Conservation (phyloP, 2,113 vertebrate species). For the Podarcis muralis region DNA sequence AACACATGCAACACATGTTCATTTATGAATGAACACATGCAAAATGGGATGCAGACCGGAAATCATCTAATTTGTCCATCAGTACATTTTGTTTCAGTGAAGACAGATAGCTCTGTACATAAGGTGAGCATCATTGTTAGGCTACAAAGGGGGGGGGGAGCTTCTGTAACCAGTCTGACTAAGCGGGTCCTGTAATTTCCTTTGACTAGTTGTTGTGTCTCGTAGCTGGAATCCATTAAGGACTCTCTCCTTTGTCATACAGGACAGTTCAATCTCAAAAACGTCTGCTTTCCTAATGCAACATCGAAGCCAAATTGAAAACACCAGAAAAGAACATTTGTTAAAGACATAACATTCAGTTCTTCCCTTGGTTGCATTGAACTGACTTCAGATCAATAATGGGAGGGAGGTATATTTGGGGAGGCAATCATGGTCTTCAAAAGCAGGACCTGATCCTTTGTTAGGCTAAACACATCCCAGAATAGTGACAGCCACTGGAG, state of each 20-base stretch:
- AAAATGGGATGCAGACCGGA: too few relatives aligned
- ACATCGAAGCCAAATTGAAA: constrained; percentile 12
- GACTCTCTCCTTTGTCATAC: constrained; percentile 1
- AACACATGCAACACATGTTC: too few relatives aligned
- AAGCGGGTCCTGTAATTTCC: constrained; percentile 46
- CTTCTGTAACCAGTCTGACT: constrained; percentile 13
- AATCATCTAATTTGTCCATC: not conserved
- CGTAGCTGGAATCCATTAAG: constrained; percentile 38
- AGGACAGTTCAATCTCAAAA: not conserved
- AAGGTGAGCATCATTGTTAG: not conserved
- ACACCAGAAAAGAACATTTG: not conserved
- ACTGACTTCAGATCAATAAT: not conserved
- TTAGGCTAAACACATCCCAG: not conserved
- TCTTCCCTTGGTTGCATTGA: not conserved
- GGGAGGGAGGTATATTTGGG: not conserved
- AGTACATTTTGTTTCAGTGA: not conserved
- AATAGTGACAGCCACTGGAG: not conserved
- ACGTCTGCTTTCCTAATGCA: constrained; percentile 31
- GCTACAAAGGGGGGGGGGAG: constrained; percentile 12
- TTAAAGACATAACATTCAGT: not conserved
- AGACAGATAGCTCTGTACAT: constrained; percentile 23
- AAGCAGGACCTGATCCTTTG: not conserved
- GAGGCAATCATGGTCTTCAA: not conserved
- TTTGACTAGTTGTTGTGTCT: constrained; percentile 15
- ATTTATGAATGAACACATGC: too few relatives aligned